Percentiles rank a stretch among this genome's conserved stretches.
These are phyloP conservation scores for Drosophila sp. DNA, from an alignment of 1,140 invertebrate genomes.

Conservation along the genomic window DNA sequence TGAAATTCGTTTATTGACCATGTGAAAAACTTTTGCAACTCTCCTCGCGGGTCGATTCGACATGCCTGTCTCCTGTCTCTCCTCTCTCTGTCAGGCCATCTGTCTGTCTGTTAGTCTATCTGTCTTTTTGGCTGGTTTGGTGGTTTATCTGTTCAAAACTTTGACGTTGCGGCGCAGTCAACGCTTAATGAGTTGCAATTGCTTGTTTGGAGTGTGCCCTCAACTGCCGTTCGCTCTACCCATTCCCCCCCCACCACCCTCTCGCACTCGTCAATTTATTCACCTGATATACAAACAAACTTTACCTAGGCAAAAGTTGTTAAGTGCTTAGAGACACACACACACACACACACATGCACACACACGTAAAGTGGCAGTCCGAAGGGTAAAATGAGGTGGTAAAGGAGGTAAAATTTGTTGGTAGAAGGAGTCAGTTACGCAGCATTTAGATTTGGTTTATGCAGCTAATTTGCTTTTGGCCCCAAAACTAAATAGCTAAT, in stretches of 20 bases:
- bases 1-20: too few relatives aligned
- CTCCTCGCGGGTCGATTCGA: background rate
- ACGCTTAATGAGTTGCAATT: slow-evolving; percentile 77
- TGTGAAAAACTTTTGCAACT: background rate
- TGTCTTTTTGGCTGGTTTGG: background rate
- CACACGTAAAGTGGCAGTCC: background rate
- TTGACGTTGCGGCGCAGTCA: slow-evolving; percentile 63
- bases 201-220: slow-evolving; percentile 63
- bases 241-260: background rate
- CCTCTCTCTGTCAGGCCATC: background rate
- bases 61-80: background rate
- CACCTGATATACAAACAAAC: slow-evolving; percentile 49
- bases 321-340: slow-evolving; percentile 69
- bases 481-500: slow-evolving; percentile 74
- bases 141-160: slow-evolving; percentile 57
- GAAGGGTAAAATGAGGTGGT: background rate
- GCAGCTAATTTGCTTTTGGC: slow-evolving; percentile 63
- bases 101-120: background rate
- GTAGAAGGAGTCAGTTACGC: slow-evolving; percentile 30
- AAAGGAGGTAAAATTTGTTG: background rate
- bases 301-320: slow-evolving; percentile 67
- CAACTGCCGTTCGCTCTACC: background rate
- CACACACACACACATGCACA: slow-evolving; percentile 11
- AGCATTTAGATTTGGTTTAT: slow-evolving; percentile 68
- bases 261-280: slow-evolving; percentile 8